These are phyloP conservation scores for Hybognathus amarus DNA, from an alignment of 2,797 vertebrate genomes.

Conservation along the genomic window DNA sequence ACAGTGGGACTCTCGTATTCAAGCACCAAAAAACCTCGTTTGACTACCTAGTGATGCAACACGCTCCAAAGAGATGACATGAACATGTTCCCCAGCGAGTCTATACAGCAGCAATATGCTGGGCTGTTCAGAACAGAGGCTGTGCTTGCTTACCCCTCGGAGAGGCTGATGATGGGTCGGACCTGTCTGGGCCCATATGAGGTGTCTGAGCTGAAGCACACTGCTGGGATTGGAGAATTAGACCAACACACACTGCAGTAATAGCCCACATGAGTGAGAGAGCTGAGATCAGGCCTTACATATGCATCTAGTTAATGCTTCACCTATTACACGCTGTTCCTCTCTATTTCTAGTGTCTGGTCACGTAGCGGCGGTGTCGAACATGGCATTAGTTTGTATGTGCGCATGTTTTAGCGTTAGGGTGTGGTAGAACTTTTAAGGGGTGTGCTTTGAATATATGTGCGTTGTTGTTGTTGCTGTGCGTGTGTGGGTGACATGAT, in stretches of 20 bases:
- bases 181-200: constrained; percentile 36
- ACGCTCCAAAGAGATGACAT: constrained; percentile 13
- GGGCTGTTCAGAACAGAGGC: constrained; percentile 10
- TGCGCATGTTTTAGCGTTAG: constrained; percentile 47
- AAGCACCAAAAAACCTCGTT: constrained; percentile 11
- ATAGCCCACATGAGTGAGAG: constrained; percentile 78
- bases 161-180: constrained; percentile 48
- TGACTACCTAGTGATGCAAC: constrained; percentile 27
- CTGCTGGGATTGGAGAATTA: constrained; percentile 46
- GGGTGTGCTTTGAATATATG: constrained; percentile 56
- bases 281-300: constrained; percentile 77
- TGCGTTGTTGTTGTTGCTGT: neutral
- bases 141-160: constrained; percentile 29
- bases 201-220: constrained; percentile 51
- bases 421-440: constrained; percentile 28
- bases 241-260: constrained; percentile 60
- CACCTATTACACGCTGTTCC: constrained; percentile 48
- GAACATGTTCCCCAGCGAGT: constrained; percentile 24
- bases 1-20: constrained; percentile 34
- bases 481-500: constrained; percentile 38
- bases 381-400: constrained; percentile 48
- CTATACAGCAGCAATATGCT: constrained; percentile 27
- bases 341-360: constrained; percentile 40
- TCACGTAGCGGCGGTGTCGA: constrained; percentile 44
- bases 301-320: constrained; percentile 78